A percentile compares a stretch with the other conserved stretches of the same genome.
Evolutionary conservation across 2,797 vertebrate genomes (phyloP).

Genomic region (Helarctos malayanus): DNA sequence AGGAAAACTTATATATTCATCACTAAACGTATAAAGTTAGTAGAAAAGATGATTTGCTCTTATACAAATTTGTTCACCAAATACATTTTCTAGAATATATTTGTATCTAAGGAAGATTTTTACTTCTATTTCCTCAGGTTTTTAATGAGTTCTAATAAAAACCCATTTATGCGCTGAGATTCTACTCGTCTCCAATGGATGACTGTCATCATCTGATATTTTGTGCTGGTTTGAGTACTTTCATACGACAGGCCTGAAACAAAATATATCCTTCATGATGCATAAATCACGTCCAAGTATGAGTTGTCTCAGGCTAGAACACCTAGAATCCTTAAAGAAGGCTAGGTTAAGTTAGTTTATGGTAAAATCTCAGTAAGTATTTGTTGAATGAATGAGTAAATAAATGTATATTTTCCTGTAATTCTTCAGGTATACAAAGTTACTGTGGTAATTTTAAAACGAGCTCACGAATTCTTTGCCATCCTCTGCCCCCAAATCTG

Average conservation of each 20-base stretch:
- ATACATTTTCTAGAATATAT: slow-evolving; percentile 15
- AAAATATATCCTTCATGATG: background rate
- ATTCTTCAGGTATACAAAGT: background rate
- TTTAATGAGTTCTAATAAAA: slow-evolving; percentile 27
- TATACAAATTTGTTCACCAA: background rate
- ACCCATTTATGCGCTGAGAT: background rate
- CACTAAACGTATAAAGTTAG: background rate
- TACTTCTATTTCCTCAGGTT: background rate
- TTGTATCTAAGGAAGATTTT: background rate
- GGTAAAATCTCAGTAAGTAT: background rate
- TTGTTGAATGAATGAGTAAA: background rate
- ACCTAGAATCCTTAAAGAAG: background rate
- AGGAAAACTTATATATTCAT: background rate
- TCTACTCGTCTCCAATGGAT: background rate
- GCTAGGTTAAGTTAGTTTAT: background rate
- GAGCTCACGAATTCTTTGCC: background rate
- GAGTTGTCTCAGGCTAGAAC: background rate
- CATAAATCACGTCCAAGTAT: background rate
- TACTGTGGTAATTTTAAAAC: background rate
- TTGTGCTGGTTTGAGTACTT: background rate
- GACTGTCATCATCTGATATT: background rate
- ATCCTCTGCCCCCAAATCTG: background rate
- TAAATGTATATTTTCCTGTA: background rate
- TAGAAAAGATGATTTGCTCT: slow-evolving; percentile 31
- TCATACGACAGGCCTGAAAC: background rate